Conservation (phyloP, 2,888 invertebrate species). For the Tanytarsus gracilentus region DNA sequence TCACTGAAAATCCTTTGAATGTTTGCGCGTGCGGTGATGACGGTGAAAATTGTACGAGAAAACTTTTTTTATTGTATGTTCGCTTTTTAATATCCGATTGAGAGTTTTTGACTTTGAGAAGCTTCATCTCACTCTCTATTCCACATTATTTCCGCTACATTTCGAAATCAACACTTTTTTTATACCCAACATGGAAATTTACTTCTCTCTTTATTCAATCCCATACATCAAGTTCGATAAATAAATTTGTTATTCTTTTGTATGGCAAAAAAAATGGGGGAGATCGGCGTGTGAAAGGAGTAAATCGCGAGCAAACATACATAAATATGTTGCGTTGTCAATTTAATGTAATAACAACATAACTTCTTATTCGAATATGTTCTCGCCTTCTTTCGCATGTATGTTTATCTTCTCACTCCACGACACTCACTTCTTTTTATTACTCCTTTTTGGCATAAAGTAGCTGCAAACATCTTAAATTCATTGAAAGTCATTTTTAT, state of each 20-base stretch:
- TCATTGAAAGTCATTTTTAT: no score
- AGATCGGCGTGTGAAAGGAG: not conserved
- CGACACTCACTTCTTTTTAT: not conserved
- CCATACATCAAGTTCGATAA: not conserved
- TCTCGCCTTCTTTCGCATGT: slow-evolving; percentile 1
- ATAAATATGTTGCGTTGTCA: slow-evolving; percentile 27
- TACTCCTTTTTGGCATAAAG: slow-evolving; percentile 1
- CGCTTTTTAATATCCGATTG: slow-evolving; percentile 29
- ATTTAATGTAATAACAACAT: slow-evolving; percentile 27
- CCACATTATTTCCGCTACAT: not conserved
- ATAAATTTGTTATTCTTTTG: slow-evolving; percentile 24
- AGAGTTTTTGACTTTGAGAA: slow-evolving; percentile 21
- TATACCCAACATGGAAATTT: not conserved
- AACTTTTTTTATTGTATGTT: slow-evolving; percentile 27
- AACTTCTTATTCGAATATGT: slow-evolving; percentile 6
- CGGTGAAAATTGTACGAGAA: slow-evolving; percentile 6
- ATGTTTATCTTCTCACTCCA: not conserved
- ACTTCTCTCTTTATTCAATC: slow-evolving; percentile 1
- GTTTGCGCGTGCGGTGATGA: not conserved
- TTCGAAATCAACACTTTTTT: slow-evolving; percentile 14
- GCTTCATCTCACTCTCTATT: slow-evolving; percentile 5
- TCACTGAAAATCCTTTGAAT: no score
- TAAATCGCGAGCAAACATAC: slow-evolving; percentile 15
- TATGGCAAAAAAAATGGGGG: no score
- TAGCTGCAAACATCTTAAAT: no score